Percentiles rank a stretch among this genome's conserved stretches.
These are phyloP conservation scores for Pissodes strobi DNA, from an alignment of 1,140 invertebrate genomes.

Conservation along the genomic window DNA sequence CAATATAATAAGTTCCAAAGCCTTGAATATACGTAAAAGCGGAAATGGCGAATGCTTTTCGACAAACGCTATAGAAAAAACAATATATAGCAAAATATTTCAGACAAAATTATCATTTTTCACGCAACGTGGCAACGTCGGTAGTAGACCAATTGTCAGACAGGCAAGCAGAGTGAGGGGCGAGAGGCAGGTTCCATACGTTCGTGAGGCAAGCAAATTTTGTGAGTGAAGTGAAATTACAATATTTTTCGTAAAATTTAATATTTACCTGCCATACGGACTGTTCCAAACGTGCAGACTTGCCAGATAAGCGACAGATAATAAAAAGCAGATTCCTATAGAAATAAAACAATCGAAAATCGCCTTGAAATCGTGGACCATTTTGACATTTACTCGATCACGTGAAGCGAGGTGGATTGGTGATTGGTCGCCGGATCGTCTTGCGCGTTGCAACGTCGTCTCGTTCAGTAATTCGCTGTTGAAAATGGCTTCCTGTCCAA, in stretches of 20 bases:
- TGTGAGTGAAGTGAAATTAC: background rate
- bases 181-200: slow-evolving; percentile 16
- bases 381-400: slow-evolving; percentile 56
- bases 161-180: slow-evolving; percentile 10
- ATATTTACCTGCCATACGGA: slow-evolving; percentile 68
- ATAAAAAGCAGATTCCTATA: slow-evolving; percentile 67
- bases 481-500: slow-evolving; percentile 69
- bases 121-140: slow-evolving; percentile 17
- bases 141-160: slow-evolving; percentile 1
- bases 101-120: slow-evolving; percentile 9
- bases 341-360: slow-evolving; percentile 55
- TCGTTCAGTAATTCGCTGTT: slow-evolving; percentile 33
- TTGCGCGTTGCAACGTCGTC: slow-evolving; percentile 30
- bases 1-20: too few relatives aligned
- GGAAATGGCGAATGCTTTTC: too few relatives aligned
- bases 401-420: slow-evolving; percentile 40
- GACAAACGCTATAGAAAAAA: too few relatives aligned
- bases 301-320: slow-evolving; percentile 77
- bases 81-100: too few relatives aligned
- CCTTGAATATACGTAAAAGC: too few relatives aligned
- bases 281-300: slow-evolving; percentile 84
- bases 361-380: slow-evolving; percentile 53
- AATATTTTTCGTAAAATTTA: slow-evolving; percentile 16
- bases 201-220: slow-evolving; percentile 10
- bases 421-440: slow-evolving; percentile 43